Evolutionary conservation across 2,113 vertebrate species (phyloP).

Genomic region (human (Homo sapiens)): GRCh38 chr9:74721001-74721500

Average conservation of each 20-base stretch:
- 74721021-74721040: slow-evolving; percentile 82
- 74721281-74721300: slow-evolving; percentile 38
- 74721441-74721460: slow-evolving; percentile 70
- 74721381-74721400: slow-evolving; percentile 70
- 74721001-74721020: slow-evolving; percentile 82
- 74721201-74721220: slow-evolving; percentile 80
- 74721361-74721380: slow-evolving; percentile 71
- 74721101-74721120: slow-evolving; percentile 79
- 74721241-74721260: slow-evolving; percentile 73
- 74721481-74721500: slow-evolving; percentile 50
- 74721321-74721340: slow-evolving; percentile 57
- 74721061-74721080: slow-evolving; percentile 80
- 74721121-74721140: slow-evolving; percentile 75
- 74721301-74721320: slow-evolving; percentile 8
- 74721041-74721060: slow-evolving; percentile 82
- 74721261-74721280: slow-evolving; percentile 73
- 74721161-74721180: slow-evolving; percentile 76
- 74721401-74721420: slow-evolving; percentile 74
- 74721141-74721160: slow-evolving; percentile 70
- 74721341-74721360: slow-evolving; percentile 66
- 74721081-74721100: slow-evolving; percentile 78
- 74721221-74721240: slow-evolving; percentile 79
- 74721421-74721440: slow-evolving; percentile 64
- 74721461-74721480: slow-evolving; percentile 71
- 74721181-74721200: slow-evolving; percentile 80